A percentile compares a stretch with the other conserved stretches of the same genome.
Evolutionary conservation across 2,888 invertebrate genomes (phyloP).

Genomic region (Drosophila hamatofila): DNA sequence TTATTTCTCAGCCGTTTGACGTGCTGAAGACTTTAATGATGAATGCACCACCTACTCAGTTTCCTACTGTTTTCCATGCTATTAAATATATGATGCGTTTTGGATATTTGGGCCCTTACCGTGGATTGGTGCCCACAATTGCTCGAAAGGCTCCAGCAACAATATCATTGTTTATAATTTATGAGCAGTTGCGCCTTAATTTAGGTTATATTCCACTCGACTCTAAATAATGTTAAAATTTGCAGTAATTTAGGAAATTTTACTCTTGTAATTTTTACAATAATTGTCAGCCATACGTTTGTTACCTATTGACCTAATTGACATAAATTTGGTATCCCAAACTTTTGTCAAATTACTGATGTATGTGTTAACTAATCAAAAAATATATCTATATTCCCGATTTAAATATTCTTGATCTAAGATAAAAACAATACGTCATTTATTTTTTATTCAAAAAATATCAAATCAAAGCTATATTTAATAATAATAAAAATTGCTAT

Average conservation of each 20-base stretch:
- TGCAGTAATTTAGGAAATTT: not conserved
- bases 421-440: no score
- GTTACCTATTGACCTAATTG: not conserved
- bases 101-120: constrained; percentile 43
- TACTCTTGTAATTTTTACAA: no score
- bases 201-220: constrained; percentile 35
- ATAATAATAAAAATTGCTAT: no score
- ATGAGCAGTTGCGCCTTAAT: constrained; percentile 53
- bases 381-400: not conserved
- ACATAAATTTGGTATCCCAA: not conserved
- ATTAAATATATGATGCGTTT: constrained; percentile 45
- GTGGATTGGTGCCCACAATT: constrained; percentile 46
- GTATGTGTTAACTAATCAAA: not conserved
- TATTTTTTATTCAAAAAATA: no score
- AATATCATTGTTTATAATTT: constrained; percentile 43
- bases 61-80: constrained; percentile 10
- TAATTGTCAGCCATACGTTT: not conserved
- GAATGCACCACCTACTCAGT: constrained; percentile 37
- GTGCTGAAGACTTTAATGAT: constrained; percentile 57
- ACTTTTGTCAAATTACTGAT: not conserved
- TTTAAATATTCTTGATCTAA: not conserved
- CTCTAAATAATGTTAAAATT: constrained; percentile 2
- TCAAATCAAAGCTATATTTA: no score
- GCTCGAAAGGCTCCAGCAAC: constrained; percentile 51
- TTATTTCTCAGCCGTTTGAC: constrained; percentile 53